Conservation (phyloP, 2,113 vertebrate genomes). For the Brienomyrus brachyistius region DNA sequence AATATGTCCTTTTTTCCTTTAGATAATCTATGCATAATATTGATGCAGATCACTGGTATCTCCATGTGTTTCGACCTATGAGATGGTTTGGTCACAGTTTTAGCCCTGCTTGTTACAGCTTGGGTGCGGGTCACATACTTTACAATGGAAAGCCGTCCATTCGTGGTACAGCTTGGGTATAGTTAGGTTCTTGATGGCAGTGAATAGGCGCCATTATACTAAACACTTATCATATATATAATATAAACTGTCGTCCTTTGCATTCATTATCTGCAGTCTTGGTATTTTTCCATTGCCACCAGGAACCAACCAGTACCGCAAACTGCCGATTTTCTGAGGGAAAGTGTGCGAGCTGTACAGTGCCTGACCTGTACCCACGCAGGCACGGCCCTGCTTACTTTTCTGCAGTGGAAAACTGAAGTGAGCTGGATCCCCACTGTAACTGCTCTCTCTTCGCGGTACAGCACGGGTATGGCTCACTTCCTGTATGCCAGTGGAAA, state of each 20-base stretch:
- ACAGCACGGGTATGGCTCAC: background rate
- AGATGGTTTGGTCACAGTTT: background rate
- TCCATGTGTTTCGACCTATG: background rate
- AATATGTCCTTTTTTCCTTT: background rate
- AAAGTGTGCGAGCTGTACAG: background rate
- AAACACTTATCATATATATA: background rate
- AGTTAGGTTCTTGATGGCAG: background rate
- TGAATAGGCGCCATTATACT: background rate
- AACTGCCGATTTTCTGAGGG: too few relatives aligned
- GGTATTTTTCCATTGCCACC: background rate
- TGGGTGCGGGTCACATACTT: too few relatives aligned
- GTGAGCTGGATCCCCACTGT: background rate
- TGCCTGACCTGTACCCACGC: background rate
- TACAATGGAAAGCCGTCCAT: too few relatives aligned
- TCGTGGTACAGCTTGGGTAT: background rate
- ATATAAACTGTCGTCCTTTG: background rate
- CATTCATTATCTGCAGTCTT: background rate
- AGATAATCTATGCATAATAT: background rate
- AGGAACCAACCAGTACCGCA: background rate
- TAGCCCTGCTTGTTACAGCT: background rate
- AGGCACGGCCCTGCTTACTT: background rate
- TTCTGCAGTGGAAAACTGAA: background rate
- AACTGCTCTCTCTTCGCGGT: background rate
- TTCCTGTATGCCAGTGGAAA: background rate
- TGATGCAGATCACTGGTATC: background rate